Percentiles rank a stretch among this genome's conserved stretches.
These are phyloP conservation scores for Amia ocellicauda DNA, from an alignment of 2,113 vertebrate genomes.

Conservation along the genomic window DNA sequence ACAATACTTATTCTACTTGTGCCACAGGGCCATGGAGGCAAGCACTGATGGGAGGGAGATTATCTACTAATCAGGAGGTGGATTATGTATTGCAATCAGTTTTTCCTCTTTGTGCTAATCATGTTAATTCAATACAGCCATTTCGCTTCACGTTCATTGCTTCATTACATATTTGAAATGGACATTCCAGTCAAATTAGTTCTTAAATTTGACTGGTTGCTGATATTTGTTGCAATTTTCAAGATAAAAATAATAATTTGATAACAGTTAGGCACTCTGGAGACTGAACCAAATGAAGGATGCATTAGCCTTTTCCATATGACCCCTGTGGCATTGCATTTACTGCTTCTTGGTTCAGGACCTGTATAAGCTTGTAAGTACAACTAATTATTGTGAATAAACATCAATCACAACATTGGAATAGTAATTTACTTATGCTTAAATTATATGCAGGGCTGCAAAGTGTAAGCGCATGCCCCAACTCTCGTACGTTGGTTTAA, in stretches of 20 bases:
- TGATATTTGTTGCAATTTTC: not conserved
- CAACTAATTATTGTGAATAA: too few relatives aligned
- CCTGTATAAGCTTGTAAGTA: not conserved
- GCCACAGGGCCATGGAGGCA: not conserved
- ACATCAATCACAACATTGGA: too few relatives aligned
- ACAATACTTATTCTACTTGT: too few relatives aligned
- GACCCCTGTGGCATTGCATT: not conserved
- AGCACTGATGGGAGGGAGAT: conserved; percentile 31
- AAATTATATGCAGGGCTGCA: too few relatives aligned
- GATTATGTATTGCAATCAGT: conserved; percentile 28
- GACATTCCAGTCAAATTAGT: conserved; percentile 20
- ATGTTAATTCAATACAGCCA: conserved; percentile 25
- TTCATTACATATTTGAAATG: conserved; percentile 20
- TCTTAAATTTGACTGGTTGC: conserved; percentile 20
- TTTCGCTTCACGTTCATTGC: conserved; percentile 9
- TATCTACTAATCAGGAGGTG: conserved; percentile 26
- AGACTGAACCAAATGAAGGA: not conserved
- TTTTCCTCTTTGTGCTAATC: conserved; percentile 24
- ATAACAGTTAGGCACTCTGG: not conserved
- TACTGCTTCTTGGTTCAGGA: not conserved
- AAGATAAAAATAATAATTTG: not conserved
- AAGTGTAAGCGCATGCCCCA: too few relatives aligned
- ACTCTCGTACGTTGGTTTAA: too few relatives aligned
- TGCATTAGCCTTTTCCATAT: not conserved
- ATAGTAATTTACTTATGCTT: too few relatives aligned